phyloP scores from a whole-genome alignment of 2,888 invertebrate species.

The Lamproptera curius region DNA sequence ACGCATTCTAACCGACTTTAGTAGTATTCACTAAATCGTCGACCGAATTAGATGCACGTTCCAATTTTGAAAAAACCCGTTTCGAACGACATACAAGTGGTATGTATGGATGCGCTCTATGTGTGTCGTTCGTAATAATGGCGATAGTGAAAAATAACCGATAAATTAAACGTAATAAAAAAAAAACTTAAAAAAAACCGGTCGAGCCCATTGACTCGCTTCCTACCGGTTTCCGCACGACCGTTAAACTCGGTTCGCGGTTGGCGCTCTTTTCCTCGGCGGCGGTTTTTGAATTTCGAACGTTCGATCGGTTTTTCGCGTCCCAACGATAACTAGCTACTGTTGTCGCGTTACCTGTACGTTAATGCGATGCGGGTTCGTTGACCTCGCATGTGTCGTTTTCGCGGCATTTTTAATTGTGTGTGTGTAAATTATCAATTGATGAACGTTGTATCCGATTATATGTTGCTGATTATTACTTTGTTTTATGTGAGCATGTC shows the following conservation, averaged over 20 bases:
- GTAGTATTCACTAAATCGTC: slow-evolving; percentile 39
- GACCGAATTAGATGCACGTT: slow-evolving; percentile 40
- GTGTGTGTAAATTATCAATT: too few relatives aligned
- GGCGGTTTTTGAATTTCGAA: slow-evolving; percentile 44
- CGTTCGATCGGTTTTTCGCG: slow-evolving; percentile 39
- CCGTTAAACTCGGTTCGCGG: slow-evolving; percentile 55
- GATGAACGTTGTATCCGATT: too few relatives aligned
- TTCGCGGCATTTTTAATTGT: too few relatives aligned
- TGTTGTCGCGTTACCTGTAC: slow-evolving; percentile 11
- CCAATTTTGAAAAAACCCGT: slow-evolving; percentile 31
- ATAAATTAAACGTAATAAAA: too few relatives aligned
- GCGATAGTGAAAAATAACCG: not conserved
- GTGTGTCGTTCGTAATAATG: slow-evolving; percentile 13
- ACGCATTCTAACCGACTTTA: slow-evolving; percentile 48
- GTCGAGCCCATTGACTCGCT: slow-evolving; percentile 30
- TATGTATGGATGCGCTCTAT: slow-evolving; percentile 21
- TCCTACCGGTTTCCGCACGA: slow-evolving; percentile 44
- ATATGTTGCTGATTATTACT: too few relatives aligned
- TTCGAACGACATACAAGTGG: slow-evolving; percentile 23
- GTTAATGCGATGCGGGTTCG: not conserved
- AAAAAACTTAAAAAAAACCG: slow-evolving; percentile 25
- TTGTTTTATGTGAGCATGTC: too few relatives aligned
- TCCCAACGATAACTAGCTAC: slow-evolving; percentile 14
- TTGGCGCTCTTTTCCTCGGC: slow-evolving; percentile 40
- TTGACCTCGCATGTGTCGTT: not conserved